Evolutionary conservation across 2,888 invertebrate genomes (phyloP).

Genomic region (Idaea biselata): DNA sequence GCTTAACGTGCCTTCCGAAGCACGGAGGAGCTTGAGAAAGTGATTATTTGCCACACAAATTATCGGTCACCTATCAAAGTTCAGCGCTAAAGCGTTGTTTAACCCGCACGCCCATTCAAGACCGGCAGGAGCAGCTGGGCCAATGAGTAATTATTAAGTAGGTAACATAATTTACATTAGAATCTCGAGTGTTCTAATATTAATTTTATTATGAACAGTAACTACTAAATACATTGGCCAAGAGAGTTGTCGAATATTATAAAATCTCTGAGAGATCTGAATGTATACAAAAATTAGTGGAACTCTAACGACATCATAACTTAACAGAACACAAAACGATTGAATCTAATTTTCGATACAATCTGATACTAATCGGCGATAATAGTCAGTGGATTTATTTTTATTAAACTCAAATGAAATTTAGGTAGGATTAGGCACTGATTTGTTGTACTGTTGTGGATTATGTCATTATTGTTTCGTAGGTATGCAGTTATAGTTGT

Average conservation of each 20-base stretch:
- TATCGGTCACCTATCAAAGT: too few species aligned
- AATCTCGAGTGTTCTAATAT: too few species aligned
- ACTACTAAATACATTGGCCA: too few species aligned
- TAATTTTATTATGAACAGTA: too few species aligned
- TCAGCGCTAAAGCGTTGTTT: too few species aligned
- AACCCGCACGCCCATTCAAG: too few species aligned
- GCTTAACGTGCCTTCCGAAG: too few species aligned
- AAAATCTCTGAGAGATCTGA: not conserved
- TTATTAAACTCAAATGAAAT: slow-evolving; percentile 25
- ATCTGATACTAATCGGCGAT: not conserved
- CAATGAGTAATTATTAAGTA: too few species aligned
- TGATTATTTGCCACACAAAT: too few species aligned
- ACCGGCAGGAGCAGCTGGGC: too few species aligned
- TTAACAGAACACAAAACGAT: not conserved
- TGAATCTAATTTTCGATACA: not conserved
- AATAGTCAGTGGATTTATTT: slow-evolving; percentile 20
- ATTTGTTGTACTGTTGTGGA: slow-evolving; percentile 18
- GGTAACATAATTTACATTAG: too few species aligned
- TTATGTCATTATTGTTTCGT: slow-evolving; percentile 19
- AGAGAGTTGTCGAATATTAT: not conserved
- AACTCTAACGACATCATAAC: not conserved
- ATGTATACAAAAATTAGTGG: not conserved
- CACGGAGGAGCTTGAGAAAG: too few species aligned
- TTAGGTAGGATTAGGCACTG: slow-evolving; percentile 24
- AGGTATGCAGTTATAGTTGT: not conserved